Percentiles rank a stretch among this genome's conserved stretches.
phyloP scores from a whole-genome alignment of 2,797 vertebrate genomes.

The Poeciliopsis turneri region DNA sequence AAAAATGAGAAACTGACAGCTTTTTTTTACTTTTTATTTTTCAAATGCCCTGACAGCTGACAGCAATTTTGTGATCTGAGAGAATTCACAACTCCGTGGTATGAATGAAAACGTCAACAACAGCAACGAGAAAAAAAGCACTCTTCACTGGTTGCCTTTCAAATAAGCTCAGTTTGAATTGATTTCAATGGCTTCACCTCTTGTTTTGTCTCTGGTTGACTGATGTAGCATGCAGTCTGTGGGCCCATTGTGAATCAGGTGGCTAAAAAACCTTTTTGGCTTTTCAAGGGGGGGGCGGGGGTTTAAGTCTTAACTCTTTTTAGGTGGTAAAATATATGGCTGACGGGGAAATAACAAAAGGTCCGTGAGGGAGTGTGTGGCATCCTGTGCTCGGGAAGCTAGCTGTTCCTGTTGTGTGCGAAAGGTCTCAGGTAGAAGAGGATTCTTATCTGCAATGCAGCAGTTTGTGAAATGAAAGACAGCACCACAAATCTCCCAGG shows the following conservation, averaged over 20 bases:
- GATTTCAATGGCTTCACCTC: neutral
- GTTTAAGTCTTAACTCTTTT: neutral
- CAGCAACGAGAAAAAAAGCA: neutral
- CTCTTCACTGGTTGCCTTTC: neutral
- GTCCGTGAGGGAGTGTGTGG: conserved; percentile 1
- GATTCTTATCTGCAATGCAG: conserved; percentile 76
- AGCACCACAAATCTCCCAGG: conserved; percentile 54
- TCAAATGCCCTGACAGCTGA: neutral
- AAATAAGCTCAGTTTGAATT: neutral
- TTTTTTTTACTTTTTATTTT: neutral
- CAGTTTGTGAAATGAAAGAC: conserved; percentile 49
- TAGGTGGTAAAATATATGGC: neutral
- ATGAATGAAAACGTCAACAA: neutral
- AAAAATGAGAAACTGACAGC: neutral
- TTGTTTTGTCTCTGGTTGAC: neutral
- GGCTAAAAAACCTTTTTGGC: neutral
- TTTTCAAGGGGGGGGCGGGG: too few relatives aligned
- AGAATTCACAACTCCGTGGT: neutral
- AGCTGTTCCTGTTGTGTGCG: conserved; percentile 41
- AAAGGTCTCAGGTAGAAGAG: conserved; percentile 46
- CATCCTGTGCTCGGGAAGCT: conserved; percentile 18
- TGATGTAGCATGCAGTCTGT: neutral
- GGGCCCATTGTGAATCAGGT: neutral
- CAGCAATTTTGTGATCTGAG: neutral
- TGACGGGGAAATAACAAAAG: neutral